Evolutionary conservation across 2,797 vertebrate genomes (phyloP), one percentile per base, ranked within the genome.

Genomic region (Gambusia yucatana): DNA sequence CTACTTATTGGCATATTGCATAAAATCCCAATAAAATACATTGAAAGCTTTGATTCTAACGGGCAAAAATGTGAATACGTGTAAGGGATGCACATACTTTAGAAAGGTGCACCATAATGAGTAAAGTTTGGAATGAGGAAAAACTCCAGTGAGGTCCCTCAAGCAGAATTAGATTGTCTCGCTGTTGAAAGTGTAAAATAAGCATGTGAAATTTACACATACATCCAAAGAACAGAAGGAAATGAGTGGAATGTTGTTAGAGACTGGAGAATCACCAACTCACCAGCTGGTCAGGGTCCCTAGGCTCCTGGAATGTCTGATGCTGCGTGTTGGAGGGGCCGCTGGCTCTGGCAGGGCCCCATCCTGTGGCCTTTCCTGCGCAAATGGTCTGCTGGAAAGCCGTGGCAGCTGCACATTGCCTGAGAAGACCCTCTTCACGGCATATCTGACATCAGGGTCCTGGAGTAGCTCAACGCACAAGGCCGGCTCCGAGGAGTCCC

Each of bases 361-460:
- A 41, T 84, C 84, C 2, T 86, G 71, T 1, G 48, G 73, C 30
- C 74, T 82, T 71, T 94, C 94, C 52, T 88, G 83, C 0, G 4
- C 5, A 2, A 83, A 61, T 0, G 83, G 92, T 75, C 93, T 92
- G 84, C 91, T 93, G 3, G 92, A 95, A 44, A 97, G 87, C 0
- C 90, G 92, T 0, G 97, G 96, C 44, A 97, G 94, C 83, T 96
- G 74, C 4, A 95, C 95, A 10, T 88, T 93, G 25, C 97, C 97
- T 0, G 96, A 97, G 90, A 95, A 96, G 2, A 94, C 87, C 61
- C 96, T 95, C 80, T 90, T 92, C 67, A 96, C 92, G 20, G 92
- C 87, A 36, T 89, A 92, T 71, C 46, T 73, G 82, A 82, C 17
- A 6, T 52, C 72, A 0, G 79, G 48, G 1, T 82, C 77, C 5